A percentile compares a stretch with the other conserved stretches of the same genome.
Evolutionary conservation across 2,113 vertebrate genomes (phyloP).

Genomic region (Lipophrys pholis): DNA sequence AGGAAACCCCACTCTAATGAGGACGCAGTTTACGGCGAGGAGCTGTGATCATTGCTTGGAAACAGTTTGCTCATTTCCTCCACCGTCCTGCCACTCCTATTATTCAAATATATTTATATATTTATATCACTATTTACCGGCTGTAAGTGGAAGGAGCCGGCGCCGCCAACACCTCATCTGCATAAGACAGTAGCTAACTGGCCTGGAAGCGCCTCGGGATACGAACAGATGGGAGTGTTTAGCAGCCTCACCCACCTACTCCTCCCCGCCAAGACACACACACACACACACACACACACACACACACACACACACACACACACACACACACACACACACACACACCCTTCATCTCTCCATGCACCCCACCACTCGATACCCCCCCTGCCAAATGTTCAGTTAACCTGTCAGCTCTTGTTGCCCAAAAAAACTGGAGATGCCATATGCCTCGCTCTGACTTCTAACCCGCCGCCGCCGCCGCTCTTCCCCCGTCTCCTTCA

Average conservation of each 20-base stretch:
- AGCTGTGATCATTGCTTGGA: conserved; percentile 75
- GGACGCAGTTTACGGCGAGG: conserved; percentile 84
- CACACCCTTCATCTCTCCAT: conserved; percentile 37
- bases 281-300: conserved; percentile 33
- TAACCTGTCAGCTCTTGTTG: conserved; percentile 89
- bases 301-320: too few species aligned
- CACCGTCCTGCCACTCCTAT: conserved; percentile 59
- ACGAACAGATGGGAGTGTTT: conserved; percentile 90
- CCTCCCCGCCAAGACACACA: conserved; percentile 61
- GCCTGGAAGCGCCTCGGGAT: conserved; percentile 87
- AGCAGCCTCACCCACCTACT: conserved; percentile 79
- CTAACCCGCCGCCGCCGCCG: conserved; percentile 51
- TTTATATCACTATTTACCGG: conserved; percentile 68
- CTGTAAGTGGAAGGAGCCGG: conserved; percentile 85
- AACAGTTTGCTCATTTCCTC: conserved; percentile 86
- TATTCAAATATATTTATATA: conserved; percentile 74
- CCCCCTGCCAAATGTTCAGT: conserved; percentile 82
- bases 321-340: conserved; percentile 17
- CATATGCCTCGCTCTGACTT: conserved; percentile 88
- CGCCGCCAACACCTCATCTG: conserved; percentile 87
- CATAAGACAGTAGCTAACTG: conserved; percentile 86
- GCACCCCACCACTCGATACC: conserved; percentile 24
- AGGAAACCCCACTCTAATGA: conserved; percentile 74
- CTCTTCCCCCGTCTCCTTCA: conserved; percentile 53
- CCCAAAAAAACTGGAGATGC: conserved; percentile 80